Evolutionary conservation across 2,797 vertebrate species (phyloP), one percentile per base, ranked within the genome.

Genomic region (Chanos chanos): DNA sequence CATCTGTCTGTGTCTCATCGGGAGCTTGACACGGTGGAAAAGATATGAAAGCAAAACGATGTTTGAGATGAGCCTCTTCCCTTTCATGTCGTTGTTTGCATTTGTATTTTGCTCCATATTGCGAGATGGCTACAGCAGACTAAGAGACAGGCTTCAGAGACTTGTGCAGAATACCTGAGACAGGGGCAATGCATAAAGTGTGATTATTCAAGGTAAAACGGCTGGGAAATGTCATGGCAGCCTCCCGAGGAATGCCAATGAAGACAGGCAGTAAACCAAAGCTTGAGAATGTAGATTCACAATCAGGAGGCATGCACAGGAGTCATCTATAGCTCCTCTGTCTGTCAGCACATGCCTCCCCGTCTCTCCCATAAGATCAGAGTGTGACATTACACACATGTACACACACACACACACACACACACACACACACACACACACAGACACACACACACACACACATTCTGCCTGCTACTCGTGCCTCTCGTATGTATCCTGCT

Each of bases 171-270:
- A 70, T 13, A 19, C 56, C 61, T 61, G 65, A 67, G 70, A 75
- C 58, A 64, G 73, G 43, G 70, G 30, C 16, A 7, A 64, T 63
- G 62, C 48, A 56, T 66, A 69, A 60, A 33, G 63, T 68, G 63
- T 73, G 63, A 80, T 78, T 79, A 81, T 77, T 68, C 59, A 71
- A 73, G 75, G 64, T 39, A 70, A 77, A 83, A 80, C 50, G 64
- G 72, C 59, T 25, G 21, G 61, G 58, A 83, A 77, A 81, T 82
- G 78, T 82, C 77, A 75, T 61, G 66, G 66, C 49, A 56, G 64
- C 63, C 70, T 74, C 64, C 68, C 6, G 52, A 77, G 68, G 72
- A 81, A 79, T 73, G 70, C 61, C 40, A 74, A 61, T 66, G 70
- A 72, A 49, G 69, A 18, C 25, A 9, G 48, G 12, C 44, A 47